A percentile compares a stretch with the other conserved stretches of the same genome.
Conservation (phyloP, 92 coral and sea anemone species). For the Phenganax stokvisi region DNA sequence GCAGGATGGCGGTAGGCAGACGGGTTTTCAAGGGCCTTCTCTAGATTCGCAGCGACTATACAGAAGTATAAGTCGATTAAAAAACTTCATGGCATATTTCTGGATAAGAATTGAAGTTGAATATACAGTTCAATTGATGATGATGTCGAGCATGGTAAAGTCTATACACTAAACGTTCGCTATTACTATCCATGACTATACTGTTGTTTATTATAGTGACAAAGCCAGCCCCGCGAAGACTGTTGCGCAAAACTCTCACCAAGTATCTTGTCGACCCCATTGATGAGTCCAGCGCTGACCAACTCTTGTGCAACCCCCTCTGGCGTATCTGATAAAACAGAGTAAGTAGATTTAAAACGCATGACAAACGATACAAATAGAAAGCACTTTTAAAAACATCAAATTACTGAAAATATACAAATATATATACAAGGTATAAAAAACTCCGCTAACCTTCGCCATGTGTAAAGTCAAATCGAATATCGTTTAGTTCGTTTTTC, state of each 20-base stretch:
- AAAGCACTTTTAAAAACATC: background rate
- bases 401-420: background rate
- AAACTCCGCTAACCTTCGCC: slow-evolving; percentile 62
- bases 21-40: slow-evolving; percentile 75
- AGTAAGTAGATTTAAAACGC: background rate
- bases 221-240: background rate
- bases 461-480: slow-evolving; percentile 85
- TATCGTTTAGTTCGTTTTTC: slow-evolving; percentile 91
- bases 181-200: background rate
- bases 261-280: slow-evolving; percentile 83
- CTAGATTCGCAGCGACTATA: slow-evolving; percentile 90
- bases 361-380: background rate
- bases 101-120: background rate
- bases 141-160: background rate
- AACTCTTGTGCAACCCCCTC: slow-evolving; percentile 97
- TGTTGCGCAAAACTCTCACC: slow-evolving; percentile 49
- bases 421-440: background rate
- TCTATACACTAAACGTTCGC: background rate
- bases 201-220: background rate
- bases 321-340: slow-evolving; percentile 64
- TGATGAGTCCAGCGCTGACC: slow-evolving; percentile 87
- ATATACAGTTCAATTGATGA: background rate
- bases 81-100: background rate
- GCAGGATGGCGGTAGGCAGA: slow-evolving; percentile 53
- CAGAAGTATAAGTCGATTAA: background rate